These are phyloP conservation scores for Xestia ashworthii DNA, from an alignment of 2,888 invertebrate species.

Conservation along the genomic window DNA sequence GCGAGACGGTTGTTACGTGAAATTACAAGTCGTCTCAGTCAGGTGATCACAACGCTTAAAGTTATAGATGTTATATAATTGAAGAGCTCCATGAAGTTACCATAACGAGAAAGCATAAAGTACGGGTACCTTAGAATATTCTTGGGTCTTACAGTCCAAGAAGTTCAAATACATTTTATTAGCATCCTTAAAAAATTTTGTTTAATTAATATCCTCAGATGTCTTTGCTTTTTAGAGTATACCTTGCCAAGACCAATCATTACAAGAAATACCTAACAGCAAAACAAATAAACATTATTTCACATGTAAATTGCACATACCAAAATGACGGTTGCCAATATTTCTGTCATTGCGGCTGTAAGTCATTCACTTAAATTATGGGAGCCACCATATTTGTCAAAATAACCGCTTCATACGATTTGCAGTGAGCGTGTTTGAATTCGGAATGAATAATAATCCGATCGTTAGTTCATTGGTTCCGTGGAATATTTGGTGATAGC, in stretches of 20 bases:
- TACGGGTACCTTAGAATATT: background rate
- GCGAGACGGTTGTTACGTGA: slow-evolving; percentile 48
- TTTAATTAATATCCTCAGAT: background rate
- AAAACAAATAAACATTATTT: background rate
- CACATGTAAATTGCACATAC: slow-evolving; percentile 3
- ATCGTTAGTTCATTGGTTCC: slow-evolving; percentile 37
- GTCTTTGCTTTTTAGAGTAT: background rate
- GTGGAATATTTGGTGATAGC: slow-evolving; percentile 39
- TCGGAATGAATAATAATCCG: slow-evolving; percentile 52
- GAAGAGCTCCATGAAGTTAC: background rate
- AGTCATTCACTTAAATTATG: slow-evolving; percentile 46
- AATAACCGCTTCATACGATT: slow-evolving; percentile 51
- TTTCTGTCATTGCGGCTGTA: slow-evolving; percentile 29
- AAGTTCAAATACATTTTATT: background rate
- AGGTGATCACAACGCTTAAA: slow-evolving; percentile 37
- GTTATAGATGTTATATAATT: slow-evolving; percentile 33
- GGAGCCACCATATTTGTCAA: slow-evolving; percentile 51
- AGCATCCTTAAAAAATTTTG: background rate
- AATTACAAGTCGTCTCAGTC: slow-evolving; percentile 47
- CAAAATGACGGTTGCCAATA: slow-evolving; percentile 17
- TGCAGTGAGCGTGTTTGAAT: slow-evolving; percentile 50
- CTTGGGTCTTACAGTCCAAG: background rate
- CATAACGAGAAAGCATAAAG: background rate
- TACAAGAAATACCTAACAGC: background rate
- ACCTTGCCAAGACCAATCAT: too few species aligned